Evolutionary conservation across 2,888 invertebrate genomes (phyloP), one percentile per base, ranked within the genome.

Genomic region (Trichopria drosophilae): DNA sequence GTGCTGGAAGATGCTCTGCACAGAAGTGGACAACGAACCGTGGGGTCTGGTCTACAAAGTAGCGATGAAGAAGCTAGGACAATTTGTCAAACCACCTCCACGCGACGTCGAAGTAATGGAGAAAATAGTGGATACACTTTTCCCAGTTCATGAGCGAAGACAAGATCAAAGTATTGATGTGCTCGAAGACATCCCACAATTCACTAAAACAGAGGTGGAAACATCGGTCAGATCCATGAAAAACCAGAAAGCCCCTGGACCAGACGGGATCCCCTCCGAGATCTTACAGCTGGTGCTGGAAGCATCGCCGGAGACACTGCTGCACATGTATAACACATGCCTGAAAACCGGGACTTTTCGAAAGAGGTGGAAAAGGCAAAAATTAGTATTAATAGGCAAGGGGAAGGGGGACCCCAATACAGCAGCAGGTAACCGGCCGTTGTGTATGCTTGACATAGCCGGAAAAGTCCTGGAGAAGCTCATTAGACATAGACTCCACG

Each of bases 401-500:
- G 41, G 41, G 16, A 41, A 60, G 15, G 59, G 57, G 5, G 45
- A 45, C 4, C 42, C 51, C 10, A 15, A n/a, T 3, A 44, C 43
- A 10, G 28, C 59, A n/a, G 42, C 57, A 6, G 32, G 53, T 7
- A 60, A 51, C 37, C 51, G 63, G 23, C 65, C 65, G 2, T 59
- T 69, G 1, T 62, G 65, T 41, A 54, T 70, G 36, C 42, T 65
- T n/a, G 58, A 60, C 10, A 48, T 51, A 6, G 12, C 64, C 6
- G 67, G 63, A 0, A 69, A 64, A 37, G 19, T 68, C 0, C 45
- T 62, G 2, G 68, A 69, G 39, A 61, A 60, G 39, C 13, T 68
- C 4, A 18, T 67, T 16, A 56, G 55, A 15, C 34, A 31, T 10
- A 53, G 67, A 28, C 29, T 71, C 10, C 22, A 35, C 5, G 31